Evolutionary conservation across 2,797 vertebrate genomes (phyloP).

Genomic region (Mormyrops boulengeri): DNA sequence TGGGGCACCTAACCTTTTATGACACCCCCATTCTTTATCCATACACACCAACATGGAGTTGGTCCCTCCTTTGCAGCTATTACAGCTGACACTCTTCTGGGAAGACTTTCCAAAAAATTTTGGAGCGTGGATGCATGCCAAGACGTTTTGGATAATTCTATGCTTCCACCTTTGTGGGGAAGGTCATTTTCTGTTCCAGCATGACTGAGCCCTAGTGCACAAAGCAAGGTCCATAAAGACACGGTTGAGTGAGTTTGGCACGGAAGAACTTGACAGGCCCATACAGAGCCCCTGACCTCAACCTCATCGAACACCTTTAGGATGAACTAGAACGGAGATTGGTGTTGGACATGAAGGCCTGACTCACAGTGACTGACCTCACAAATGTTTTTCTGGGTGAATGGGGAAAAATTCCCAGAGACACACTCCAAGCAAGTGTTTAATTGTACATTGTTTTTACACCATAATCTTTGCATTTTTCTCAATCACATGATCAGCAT

Average conservation of each 20-base stretch:
- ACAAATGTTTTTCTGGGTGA: background rate
- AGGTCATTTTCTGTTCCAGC: background rate
- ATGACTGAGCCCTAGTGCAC: background rate
- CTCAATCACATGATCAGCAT: conserved; percentile 76
- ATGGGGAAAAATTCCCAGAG: background rate
- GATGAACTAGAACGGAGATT: background rate
- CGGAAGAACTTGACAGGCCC: no score
- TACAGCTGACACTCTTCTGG: background rate
- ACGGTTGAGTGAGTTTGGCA: background rate
- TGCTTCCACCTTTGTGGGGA: background rate
- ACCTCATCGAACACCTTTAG: no score
- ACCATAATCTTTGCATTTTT: conserved; percentile 61
- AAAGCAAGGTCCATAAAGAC: background rate
- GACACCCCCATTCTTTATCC: background rate
- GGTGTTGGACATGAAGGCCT: background rate
- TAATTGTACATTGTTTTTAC: background rate
- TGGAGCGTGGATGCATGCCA: background rate
- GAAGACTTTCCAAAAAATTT: background rate
- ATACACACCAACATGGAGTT: background rate
- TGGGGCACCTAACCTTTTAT: background rate
- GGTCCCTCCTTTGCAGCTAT: background rate
- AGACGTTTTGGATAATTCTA: background rate
- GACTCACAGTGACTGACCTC: background rate
- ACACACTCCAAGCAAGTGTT: background rate
- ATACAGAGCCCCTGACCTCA: no score